Evolutionary conservation across 2,113 vertebrate genomes (phyloP).

Genomic region (Ptilorrhoa leucosticta): DNA sequence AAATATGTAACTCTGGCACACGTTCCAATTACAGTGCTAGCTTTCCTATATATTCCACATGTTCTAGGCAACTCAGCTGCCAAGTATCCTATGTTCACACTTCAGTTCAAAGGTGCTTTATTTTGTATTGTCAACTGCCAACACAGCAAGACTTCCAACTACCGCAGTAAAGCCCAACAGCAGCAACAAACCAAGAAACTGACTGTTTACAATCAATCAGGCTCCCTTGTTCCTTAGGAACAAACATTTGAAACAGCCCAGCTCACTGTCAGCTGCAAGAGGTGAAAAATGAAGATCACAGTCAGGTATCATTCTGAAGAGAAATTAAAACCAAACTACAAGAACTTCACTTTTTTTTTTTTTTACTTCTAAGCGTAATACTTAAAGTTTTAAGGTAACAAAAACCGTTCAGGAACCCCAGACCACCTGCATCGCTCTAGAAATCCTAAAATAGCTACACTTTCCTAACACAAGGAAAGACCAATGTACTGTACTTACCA

Average conservation of each 20-base stretch:
- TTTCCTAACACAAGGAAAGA: background rate
- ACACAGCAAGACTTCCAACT: background rate
- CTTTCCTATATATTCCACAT: background rate
- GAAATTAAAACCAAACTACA: background rate
- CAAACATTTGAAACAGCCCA: background rate
- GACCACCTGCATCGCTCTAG: background rate
- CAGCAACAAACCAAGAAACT: background rate
- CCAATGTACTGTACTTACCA: background rate
- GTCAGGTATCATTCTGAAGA: background rate
- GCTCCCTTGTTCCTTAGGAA: background rate
- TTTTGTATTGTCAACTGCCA: background rate
- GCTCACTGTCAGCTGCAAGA: background rate
- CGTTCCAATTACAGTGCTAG: fast-evolving
- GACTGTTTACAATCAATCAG: background rate
- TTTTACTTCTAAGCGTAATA: background rate
- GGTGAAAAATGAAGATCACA: background rate
- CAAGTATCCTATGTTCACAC: background rate
- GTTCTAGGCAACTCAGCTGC: background rate
- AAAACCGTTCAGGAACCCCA: background rate
- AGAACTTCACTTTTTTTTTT: background rate
- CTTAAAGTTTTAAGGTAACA: background rate
- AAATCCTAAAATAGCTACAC: background rate
- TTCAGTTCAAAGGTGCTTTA: background rate
- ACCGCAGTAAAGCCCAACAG: fast-evolving
- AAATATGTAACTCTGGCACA: background rate